A percentile compares a stretch with the other conserved stretches of the same genome.
Conservation (phyloP, 2,888 invertebrate species). For the Cephalotes varians region DNA sequence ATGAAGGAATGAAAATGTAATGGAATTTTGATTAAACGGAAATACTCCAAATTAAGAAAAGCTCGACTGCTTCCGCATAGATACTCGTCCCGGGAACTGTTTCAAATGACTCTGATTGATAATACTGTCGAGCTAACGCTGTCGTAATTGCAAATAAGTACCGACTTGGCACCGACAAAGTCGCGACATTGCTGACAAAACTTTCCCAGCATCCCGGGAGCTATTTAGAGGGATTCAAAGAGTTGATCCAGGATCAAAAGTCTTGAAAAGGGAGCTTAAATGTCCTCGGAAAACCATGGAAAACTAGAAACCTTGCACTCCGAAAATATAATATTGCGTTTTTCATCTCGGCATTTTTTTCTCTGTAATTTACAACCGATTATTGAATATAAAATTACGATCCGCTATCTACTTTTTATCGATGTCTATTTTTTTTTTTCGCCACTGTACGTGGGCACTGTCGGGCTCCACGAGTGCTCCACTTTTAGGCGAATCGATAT, state of each 20-base stretch:
- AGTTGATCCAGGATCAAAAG: slow-evolving; percentile 15
- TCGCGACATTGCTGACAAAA: slow-evolving; percentile 35
- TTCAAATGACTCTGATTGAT: background rate
- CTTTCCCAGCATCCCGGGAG: background rate
- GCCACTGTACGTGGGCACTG: slow-evolving; percentile 26
- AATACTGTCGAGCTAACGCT: background rate
- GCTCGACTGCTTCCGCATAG: background rate
- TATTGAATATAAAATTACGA: background rate
- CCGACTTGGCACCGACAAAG: background rate
- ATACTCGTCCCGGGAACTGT: background rate
- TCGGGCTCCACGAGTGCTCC: slow-evolving; percentile 38
- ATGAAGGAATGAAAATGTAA: background rate
- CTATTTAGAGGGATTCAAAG: slow-evolving; percentile 4
- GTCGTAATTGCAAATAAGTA: slow-evolving; percentile 30
- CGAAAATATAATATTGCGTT: background rate
- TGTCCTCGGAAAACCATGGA: background rate
- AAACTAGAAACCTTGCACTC: background rate
- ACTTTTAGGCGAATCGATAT: slow-evolving; percentile 66
- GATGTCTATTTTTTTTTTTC: slow-evolving; percentile 13
- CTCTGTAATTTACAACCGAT: background rate
- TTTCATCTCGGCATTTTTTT: background rate
- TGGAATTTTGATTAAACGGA: background rate
- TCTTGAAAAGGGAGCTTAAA: background rate
- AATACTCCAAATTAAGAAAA: slow-evolving; percentile 3
- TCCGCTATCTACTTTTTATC: background rate